These are phyloP conservation scores for Aphaenogaster rudis DNA, from an alignment of 1,140 invertebrate species.

Conservation along the genomic window DNA sequence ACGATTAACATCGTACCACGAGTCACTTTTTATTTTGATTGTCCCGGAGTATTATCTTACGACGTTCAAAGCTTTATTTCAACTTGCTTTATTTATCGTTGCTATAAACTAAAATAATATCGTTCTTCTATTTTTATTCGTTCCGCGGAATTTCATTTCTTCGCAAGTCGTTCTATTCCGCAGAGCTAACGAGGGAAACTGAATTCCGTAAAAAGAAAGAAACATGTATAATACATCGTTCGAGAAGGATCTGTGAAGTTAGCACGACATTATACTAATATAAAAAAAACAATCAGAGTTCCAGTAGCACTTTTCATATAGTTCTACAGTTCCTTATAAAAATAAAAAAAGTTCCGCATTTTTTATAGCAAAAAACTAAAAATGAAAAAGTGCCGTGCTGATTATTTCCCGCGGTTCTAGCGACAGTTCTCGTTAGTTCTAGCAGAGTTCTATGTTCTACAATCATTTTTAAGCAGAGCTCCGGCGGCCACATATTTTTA, in stretches of 20 bases:
- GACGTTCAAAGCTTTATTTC: not conserved
- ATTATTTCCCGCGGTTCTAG: no score
- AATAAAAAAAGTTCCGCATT: no score
- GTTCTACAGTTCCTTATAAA: no score
- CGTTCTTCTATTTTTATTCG: not conserved
- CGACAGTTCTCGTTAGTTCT: no score
- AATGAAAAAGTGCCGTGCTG: no score
- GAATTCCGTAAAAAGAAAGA: not conserved
- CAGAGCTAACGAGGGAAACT: not conserved
- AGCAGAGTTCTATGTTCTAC: no score
- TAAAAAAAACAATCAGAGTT: no score
- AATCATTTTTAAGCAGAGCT: no score
- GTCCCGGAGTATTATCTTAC: not conserved
- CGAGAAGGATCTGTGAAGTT: not conserved
- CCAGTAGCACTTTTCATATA: no score
- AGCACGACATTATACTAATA: no score
- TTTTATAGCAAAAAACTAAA: no score
- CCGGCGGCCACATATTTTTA: no score
- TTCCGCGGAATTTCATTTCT: not conserved
- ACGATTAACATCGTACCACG: conserved; percentile 31
- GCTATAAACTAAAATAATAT: not conserved
- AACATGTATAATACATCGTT: not conserved
- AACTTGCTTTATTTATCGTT: not conserved
- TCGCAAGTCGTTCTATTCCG: not conserved
- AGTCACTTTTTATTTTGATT: conserved; percentile 14